Evolutionary conservation across 2,888 invertebrate species (phyloP).

Genomic region (Agrenia bidenticulata): DNA sequence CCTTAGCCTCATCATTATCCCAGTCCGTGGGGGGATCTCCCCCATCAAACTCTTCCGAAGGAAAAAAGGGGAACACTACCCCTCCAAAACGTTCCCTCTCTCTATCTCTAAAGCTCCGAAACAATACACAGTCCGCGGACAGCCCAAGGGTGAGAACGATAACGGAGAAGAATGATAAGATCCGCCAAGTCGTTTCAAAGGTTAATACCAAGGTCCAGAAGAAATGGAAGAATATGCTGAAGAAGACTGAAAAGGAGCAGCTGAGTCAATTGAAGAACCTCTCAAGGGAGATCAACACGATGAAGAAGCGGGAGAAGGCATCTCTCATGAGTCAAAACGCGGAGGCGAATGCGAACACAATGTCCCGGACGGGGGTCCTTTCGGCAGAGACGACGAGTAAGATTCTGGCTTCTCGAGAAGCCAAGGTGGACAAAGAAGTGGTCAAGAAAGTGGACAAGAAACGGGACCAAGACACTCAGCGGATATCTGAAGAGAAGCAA

Average conservation of each 20-base stretch:
- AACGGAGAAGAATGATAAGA: conserved; percentile 32
- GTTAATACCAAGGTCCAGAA: conserved; percentile 24
- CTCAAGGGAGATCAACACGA: conserved; percentile 22
- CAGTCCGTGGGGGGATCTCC: background rate
- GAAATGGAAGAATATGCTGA: conserved; percentile 35
- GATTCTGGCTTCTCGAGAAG: conserved; percentile 41
- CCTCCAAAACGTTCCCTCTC: conserved; percentile 8
- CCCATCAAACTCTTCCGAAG: too few relatives aligned
- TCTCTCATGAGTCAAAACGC: conserved; percentile 29
- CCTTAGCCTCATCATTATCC: conserved; percentile 24
- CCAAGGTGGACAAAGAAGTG: conserved; percentile 39
- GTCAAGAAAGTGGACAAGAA: conserved; percentile 38
- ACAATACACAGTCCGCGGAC: background rate
- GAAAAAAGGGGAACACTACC: background rate
- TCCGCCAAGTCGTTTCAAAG: conserved; percentile 27
- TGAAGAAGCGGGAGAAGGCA: conserved; percentile 34
- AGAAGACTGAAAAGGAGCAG: conserved; percentile 27
- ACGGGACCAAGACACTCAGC: conserved; percentile 27
- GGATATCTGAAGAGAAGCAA: conserved; percentile 28
- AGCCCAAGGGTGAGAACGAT: conserved; percentile 14
- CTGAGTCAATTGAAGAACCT: conserved; percentile 20
- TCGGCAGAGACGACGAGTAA: conserved; percentile 38
- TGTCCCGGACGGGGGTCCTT: conserved; percentile 28
- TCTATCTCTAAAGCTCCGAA: background rate
- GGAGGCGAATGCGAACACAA: conserved; percentile 36